A percentile compares a stretch with the other conserved stretches of the same genome.
phyloP scores from a whole-genome alignment of 2,113 vertebrate genomes.

The Gymnorhina tibicen region DNA sequence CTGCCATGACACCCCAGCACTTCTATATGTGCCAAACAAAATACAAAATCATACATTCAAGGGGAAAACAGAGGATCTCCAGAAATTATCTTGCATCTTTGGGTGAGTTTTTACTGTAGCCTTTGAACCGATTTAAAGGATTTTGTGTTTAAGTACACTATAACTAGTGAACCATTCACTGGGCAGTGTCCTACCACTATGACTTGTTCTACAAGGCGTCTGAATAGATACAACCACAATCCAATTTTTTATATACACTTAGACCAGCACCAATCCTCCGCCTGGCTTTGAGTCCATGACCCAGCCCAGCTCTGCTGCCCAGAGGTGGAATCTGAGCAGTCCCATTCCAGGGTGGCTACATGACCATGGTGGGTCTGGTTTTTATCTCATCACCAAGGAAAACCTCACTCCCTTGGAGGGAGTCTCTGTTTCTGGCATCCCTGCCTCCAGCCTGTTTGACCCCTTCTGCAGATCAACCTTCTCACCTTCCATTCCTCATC shows the following conservation, averaged over 20 bases:
- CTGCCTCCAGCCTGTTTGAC: background rate
- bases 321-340: background rate
- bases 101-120: background rate
- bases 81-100: background rate
- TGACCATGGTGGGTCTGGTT: fast-evolving
- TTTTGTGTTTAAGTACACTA: background rate
- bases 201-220: background rate
- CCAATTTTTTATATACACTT: background rate
- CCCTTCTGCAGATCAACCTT: background rate
- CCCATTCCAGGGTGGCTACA: no score
- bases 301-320: background rate
- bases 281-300: background rate
- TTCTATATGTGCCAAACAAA: background rate
- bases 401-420: background rate
- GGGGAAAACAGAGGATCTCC: background rate
- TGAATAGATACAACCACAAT: fast-evolving
- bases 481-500: background rate
- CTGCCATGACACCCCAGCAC: background rate
- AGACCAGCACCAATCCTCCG: background rate
- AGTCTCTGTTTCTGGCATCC: background rate
- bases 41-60: background rate
- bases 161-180: background rate
- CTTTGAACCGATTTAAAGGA: background rate
- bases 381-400: background rate
- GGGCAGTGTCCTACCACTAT: background rate